Conservation (phyloP, 2,113 vertebrate species). For the Muntiacus reevesi region DNA sequence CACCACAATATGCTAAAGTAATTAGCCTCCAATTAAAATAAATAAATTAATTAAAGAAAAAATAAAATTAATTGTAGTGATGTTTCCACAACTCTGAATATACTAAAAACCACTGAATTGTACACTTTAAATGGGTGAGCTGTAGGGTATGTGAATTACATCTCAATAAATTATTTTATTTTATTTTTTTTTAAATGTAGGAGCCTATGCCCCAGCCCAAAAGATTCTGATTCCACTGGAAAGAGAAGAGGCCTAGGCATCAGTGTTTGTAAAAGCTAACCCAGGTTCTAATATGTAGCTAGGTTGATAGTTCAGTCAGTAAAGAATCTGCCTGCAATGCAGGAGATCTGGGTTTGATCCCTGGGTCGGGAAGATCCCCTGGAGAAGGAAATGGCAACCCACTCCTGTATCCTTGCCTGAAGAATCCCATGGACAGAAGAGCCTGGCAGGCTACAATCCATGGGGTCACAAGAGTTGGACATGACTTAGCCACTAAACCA, state of each 20-base stretch:
- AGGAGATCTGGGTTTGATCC: not conserved
- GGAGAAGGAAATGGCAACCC: not conserved
- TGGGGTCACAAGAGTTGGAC: fast-evolving
- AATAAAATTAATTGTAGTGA: not conserved
- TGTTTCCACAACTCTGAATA: not conserved
- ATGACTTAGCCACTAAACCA: not conserved
- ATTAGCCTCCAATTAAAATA: not conserved
- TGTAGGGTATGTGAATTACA: not conserved
- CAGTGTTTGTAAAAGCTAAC: not conserved
- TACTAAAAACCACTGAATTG: not conserved
- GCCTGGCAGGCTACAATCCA: not conserved
- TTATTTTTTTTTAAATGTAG: not conserved
- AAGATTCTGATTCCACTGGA: not conserved
- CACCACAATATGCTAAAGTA: not conserved
- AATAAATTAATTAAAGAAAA: not conserved
- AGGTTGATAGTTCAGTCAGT: not conserved
- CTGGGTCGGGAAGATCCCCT: not conserved
- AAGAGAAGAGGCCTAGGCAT: not conserved
- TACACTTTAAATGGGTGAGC: not conserved
- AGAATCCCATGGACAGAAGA: not conserved
- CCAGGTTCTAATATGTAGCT: not conserved
- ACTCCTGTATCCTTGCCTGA: not conserved
- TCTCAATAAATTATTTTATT: not conserved
- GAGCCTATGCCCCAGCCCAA: not conserved
- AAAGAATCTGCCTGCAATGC: not conserved